A percentile compares a stretch with the other conserved stretches of the same genome.
phyloP scores from a whole-genome alignment of 2,797 vertebrate genomes.

The Borostomias antarcticus region DNA sequence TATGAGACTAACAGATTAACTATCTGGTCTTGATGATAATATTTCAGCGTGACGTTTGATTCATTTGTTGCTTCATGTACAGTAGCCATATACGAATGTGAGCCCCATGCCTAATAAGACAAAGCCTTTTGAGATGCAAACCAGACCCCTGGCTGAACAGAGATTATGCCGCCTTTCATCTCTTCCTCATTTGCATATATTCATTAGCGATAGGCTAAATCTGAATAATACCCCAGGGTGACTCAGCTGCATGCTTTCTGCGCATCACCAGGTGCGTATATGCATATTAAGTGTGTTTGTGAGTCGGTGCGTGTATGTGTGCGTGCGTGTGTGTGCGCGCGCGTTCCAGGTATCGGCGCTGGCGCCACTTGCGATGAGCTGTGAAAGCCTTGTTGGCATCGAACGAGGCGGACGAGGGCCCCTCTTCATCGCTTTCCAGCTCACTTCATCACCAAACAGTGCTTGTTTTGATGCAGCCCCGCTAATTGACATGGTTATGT shows the following conservation, averaged over 20 bases:
- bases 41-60: slow-evolving; percentile 41
- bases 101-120: slow-evolving; percentile 1
- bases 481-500: slow-evolving; percentile 58
- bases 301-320: not conserved
- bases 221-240: not conserved
- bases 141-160: not conserved
- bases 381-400: slow-evolving; percentile 38
- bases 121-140: slow-evolving; percentile 32
- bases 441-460: slow-evolving; percentile 46
- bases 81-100: not conserved
- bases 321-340: not conserved
- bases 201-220: not conserved
- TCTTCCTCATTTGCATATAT: slow-evolving; percentile 7
- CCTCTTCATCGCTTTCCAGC: slow-evolving; percentile 42
- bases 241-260: not conserved
- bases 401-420: slow-evolving; percentile 28
- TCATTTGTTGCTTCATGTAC: slow-evolving; percentile 39
- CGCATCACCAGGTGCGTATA: no score
- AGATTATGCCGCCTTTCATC: not conserved
- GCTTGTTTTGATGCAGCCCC: slow-evolving; percentile 45
- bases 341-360: not conserved
- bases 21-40: slow-evolving; percentile 38
- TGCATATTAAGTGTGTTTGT: not conserved
- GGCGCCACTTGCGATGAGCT: slow-evolving; percentile 25
- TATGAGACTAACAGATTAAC: slow-evolving; percentile 5